Conservation (phyloP, 2,113 vertebrate genomes). For the Dromaius novaehollandiae region DNA sequence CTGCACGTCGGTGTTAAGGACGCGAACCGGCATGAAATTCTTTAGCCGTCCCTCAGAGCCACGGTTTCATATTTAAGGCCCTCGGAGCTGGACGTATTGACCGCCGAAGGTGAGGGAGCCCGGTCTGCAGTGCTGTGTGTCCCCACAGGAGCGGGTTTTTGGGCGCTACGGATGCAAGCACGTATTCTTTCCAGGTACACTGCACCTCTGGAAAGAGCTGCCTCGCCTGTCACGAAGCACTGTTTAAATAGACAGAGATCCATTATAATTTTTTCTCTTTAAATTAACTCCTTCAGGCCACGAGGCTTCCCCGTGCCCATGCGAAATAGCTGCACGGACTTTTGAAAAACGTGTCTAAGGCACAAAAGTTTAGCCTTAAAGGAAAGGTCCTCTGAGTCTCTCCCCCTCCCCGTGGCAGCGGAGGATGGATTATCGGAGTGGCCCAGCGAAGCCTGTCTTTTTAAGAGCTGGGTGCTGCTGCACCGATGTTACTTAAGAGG, state of each 20-base stretch:
- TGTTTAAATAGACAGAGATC: slow-evolving; percentile 42
- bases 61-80: neutral
- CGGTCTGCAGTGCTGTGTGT: fast-evolving
- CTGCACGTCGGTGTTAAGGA: fast-evolving
- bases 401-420: neutral
- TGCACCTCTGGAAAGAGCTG: neutral
- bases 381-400: neutral
- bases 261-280: slow-evolving; percentile 23
- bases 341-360: neutral
- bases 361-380: neutral
- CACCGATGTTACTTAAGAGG: neutral
- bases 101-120: fast-evolving
- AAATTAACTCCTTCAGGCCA: slow-evolving; percentile 63
- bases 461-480: neutral
- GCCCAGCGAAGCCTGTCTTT: neutral
- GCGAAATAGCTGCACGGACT: neutral
- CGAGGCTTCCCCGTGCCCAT: neutral
- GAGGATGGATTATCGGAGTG: neutral
- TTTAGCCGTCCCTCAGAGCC: neutral
- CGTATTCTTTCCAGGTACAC: slow-evolving; percentile 3
- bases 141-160: neutral
- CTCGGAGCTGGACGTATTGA: neutral
- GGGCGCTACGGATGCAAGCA: fast-evolving
- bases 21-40: neutral
- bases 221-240: neutral